Base-by-base conservation (phyloP, 2,797 vertebrate species). In the Cetoscarus ocellatus region DNA sequence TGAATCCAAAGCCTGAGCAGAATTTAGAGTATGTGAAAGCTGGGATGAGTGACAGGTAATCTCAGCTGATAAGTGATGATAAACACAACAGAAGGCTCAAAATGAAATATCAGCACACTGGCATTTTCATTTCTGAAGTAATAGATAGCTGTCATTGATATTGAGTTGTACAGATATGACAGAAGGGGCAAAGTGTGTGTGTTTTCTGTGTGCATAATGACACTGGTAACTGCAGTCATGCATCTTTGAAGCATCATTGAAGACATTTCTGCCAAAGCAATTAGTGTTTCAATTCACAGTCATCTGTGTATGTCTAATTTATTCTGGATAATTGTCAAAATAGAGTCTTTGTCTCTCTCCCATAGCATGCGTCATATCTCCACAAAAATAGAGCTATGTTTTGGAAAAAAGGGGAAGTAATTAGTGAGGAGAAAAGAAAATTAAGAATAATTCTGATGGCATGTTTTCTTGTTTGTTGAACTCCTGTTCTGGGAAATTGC, bases 271-370 rank as follows among this genome's bases (percentile, higher is more conserved):
- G 79, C 85, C 83, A 82, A 80, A 79, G 86, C 77, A 87, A 93
- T 91, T 88, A 90, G 73, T 43, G 61, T 77, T 88, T 80, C 75
- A 74, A 87, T 79, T 74, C 76, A 84, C 42, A 64, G 70, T 77
- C 71, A 79, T 77, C 54, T 76, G 59, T 0, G 10, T 74, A 76
- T 73, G 72, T 66, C 82, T 89, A 67, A 89, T 93, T 87, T 85
- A 90, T 85, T 62, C 77, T 40, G 61, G 53, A 68, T 84, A 88
- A 90, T 88, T 89, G 76, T 91, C 61, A 78, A 86, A 89, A 91
- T 87, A 79, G 84, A 73, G 60, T 54, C 10, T 35, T n/a, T 39
- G 45, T 38, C 69, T 34, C 48, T 10, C 53, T 77, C 44, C 38
- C 40, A 8, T 12, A 58, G 67, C 58, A 61, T 27, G 27, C 27